Conservation (phyloP, 2,888 invertebrate genomes). For the Synanthedon tipuliformis region DNA sequence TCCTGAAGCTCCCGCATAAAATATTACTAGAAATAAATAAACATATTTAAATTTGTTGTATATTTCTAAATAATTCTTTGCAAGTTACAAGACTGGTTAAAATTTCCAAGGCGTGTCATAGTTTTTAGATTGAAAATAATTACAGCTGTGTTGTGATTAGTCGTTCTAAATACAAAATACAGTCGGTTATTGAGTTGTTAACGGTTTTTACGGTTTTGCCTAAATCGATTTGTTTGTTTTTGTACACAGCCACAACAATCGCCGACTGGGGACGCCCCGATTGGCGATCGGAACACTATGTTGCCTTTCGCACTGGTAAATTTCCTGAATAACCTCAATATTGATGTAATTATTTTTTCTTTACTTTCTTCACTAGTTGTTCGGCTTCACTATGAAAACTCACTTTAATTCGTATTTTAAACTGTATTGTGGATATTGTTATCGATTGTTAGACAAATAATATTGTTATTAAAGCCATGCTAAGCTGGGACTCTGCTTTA, state of each 20-base stretch:
- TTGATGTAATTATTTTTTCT: constrained; percentile 60
- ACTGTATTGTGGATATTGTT: not conserved
- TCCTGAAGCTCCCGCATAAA: too few relatives aligned
- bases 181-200: not conserved
- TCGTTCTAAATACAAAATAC: not conserved
- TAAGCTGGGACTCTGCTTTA: too few relatives aligned
- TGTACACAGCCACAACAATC: constrained; percentile 55
- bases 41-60: too few relatives aligned
- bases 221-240: constrained; percentile 4
- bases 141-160: not conserved
- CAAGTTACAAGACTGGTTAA: not conserved
- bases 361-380: constrained; percentile 16
- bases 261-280: constrained; percentile 49
- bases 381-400: constrained; percentile 23
- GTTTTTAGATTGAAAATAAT: not conserved
- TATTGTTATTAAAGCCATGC: too few relatives aligned
- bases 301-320: constrained; percentile 68
- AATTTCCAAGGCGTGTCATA: not conserved
- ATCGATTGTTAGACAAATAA: not conserved
- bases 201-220: not conserved
- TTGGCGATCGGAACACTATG: constrained; percentile 54
- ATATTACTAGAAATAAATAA: too few relatives aligned
- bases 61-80: too few relatives aligned
- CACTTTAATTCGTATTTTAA: constrained; percentile 9
- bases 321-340: constrained; percentile 66